These are phyloP conservation scores for Therioaphis trifolii DNA, from an alignment of 2,888 invertebrate genomes.

Conservation along the genomic window DNA sequence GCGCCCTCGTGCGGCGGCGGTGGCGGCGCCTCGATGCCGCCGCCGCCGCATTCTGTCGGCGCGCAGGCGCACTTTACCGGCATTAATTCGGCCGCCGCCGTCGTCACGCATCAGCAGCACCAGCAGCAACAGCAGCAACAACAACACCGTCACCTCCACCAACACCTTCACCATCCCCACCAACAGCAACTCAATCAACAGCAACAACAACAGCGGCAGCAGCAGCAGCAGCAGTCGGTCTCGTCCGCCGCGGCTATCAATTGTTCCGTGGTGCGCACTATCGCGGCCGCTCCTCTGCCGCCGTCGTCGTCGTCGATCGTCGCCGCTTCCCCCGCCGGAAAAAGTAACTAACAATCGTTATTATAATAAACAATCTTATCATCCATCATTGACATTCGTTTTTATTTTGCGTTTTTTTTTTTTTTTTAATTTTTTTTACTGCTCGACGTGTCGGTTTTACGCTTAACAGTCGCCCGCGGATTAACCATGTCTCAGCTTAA, in stretches of 20 bases:
- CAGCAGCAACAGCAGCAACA: slow-evolving; percentile 49
- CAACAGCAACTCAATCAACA: slow-evolving; percentile 27
- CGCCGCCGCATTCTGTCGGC: slow-evolving; percentile 22
- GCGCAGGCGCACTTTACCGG: slow-evolving; percentile 61
- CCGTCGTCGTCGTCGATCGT: slow-evolving; percentile 13
- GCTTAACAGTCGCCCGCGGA: too few relatives aligned
- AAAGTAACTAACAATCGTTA: slow-evolving; percentile 44
- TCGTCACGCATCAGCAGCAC: slow-evolving; percentile 47
- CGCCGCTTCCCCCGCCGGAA: slow-evolving; percentile 32
- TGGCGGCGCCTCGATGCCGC: neutral
- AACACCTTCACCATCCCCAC: slow-evolving; percentile 3
- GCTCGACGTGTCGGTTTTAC: too few relatives aligned
- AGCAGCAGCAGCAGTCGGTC: slow-evolving; percentile 48
- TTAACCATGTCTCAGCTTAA: too few relatives aligned
- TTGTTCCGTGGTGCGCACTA: slow-evolving; percentile 37
- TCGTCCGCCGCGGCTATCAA: slow-evolving; percentile 57
- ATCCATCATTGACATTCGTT: neutral
- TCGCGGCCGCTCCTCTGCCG: slow-evolving; percentile 22
- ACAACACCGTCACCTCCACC: slow-evolving; percentile 25
- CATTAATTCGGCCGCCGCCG: slow-evolving; percentile 43
- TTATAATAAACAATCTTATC: too few relatives aligned
- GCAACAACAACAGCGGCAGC: slow-evolving; percentile 41
- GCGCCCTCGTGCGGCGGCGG: slow-evolving; percentile 60
- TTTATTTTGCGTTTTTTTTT: neutral
- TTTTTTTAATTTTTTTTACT: neutral